These are phyloP conservation scores for Agrochola macilenta DNA, from an alignment of 2,888 invertebrate genomes.

Conservation along the genomic window DNA sequence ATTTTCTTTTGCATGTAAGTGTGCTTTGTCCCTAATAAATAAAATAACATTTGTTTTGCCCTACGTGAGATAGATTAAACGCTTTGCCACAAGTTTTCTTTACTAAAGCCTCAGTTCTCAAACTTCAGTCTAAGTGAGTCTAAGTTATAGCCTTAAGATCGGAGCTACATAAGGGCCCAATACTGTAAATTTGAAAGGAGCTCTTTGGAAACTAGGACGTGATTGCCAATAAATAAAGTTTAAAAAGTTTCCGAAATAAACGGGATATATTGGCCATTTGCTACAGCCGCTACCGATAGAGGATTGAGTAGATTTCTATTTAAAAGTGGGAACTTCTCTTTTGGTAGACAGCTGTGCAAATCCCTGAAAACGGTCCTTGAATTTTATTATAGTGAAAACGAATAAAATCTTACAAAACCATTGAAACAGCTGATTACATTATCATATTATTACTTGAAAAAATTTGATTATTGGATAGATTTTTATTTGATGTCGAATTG, in stretches of 20 bases:
- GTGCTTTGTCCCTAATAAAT: too few species aligned
- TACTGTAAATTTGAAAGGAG: slow-evolving; percentile 28
- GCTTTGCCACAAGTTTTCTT: neutral
- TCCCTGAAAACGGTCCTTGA: slow-evolving; percentile 9
- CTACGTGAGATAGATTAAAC: neutral
- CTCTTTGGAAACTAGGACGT: slow-evolving; percentile 36
- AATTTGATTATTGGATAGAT: neutral
- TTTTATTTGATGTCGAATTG: too few species aligned
- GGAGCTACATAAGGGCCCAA: slow-evolving; percentile 4
- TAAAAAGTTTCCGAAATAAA: slow-evolving; percentile 49
- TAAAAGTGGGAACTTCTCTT: slow-evolving; percentile 13
- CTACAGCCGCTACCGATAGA: slow-evolving; percentile 24
- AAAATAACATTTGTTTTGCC: neutral
- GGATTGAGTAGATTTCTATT: slow-evolving; percentile 37
- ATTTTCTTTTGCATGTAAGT: too few species aligned
- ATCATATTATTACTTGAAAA: neutral
- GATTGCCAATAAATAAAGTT: slow-evolving; percentile 42
- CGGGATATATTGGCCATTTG: slow-evolving; percentile 45
- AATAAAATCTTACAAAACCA: neutral
- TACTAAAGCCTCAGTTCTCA: neutral
- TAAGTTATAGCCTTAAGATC: slow-evolving; percentile 17
- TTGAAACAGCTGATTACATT: neutral
- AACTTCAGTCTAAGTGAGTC: neutral
- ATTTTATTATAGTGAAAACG: neutral
- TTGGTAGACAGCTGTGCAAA: slow-evolving; percentile 26